These are phyloP conservation scores for Tiliacea aurago DNA, from an alignment of 2,888 invertebrate species.

Conservation along the genomic window DNA sequence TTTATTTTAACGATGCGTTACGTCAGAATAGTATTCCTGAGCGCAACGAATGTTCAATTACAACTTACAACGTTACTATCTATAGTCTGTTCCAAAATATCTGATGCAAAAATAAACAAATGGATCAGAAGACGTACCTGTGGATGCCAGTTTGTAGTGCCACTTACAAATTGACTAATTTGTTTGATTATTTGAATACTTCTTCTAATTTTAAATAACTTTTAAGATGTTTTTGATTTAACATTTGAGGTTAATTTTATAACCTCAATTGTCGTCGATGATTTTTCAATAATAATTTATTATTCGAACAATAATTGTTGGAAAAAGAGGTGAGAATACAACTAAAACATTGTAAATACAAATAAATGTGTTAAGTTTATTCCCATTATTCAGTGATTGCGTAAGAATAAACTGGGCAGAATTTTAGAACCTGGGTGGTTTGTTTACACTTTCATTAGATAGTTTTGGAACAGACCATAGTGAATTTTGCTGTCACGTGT, in stretches of 20 bases:
- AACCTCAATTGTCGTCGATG: not conserved
- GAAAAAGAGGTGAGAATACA: not conserved
- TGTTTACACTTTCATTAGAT: not conserved
- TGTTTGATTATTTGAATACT: not conserved
- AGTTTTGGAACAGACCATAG: not conserved
- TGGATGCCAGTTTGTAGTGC: not conserved
- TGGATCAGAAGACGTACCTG: not conserved
- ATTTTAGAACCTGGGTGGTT: not conserved
- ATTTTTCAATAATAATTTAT: not conserved
- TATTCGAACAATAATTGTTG: not conserved
- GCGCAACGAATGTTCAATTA: slow-evolving; percentile 24
- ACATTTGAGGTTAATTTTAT: not conserved
- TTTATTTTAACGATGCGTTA: not conserved
- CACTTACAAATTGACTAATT: not conserved
- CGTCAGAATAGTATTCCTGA: not conserved
- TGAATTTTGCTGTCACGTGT: not conserved
- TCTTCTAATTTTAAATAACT: not conserved
- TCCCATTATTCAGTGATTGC: not conserved
- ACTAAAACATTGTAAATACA: not conserved
- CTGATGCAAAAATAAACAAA: not conserved
- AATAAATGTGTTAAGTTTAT: not conserved
- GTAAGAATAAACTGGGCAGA: not conserved
- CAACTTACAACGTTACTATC: slow-evolving; percentile 7
- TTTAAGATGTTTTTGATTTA: not conserved
- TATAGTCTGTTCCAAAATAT: not conserved